Evolutionary conservation across 2,797 vertebrate genomes (phyloP).

Genomic region (Bovichtus diacanthus): DNA sequence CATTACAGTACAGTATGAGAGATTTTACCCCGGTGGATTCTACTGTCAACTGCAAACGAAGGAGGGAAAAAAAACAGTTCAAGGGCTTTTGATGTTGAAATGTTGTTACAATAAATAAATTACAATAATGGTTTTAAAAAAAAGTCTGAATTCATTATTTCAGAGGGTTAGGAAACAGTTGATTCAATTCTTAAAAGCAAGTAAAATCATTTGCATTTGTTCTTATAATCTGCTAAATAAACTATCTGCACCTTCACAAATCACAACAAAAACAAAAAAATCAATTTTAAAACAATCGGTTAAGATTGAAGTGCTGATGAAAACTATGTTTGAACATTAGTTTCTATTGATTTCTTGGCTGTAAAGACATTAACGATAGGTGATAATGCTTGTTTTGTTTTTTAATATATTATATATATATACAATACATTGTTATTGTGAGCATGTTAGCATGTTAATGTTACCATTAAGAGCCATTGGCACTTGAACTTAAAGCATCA

Average conservation of each 20-base stretch:
- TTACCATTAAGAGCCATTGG: too few species aligned
- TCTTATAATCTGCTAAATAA: too few species aligned
- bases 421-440: too few species aligned
- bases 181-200: neutral
- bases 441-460: too few species aligned
- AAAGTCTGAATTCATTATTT: neutral
- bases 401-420: too few species aligned
- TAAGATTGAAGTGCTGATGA: neutral
- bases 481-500: too few species aligned
- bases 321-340: neutral
- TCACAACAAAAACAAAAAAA: too few species aligned
- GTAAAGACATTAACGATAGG: too few species aligned
- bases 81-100: constrained; percentile 65
- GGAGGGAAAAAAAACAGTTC: constrained; percentile 23
- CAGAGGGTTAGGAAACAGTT: neutral
- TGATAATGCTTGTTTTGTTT: too few species aligned
- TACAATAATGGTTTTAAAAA: constrained; percentile 45
- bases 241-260: too few species aligned
- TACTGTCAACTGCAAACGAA: constrained; percentile 21
- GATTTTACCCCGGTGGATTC: constrained; percentile 20
- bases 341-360: neutral
- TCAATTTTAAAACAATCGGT: neutral
- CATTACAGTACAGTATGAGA: neutral
- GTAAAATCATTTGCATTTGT: neutral
- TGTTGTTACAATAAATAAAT: constrained; percentile 59